Evolutionary conservation across 2,888 invertebrate genomes (phyloP).

Genomic region (Erpobdella octoculata): DNA sequence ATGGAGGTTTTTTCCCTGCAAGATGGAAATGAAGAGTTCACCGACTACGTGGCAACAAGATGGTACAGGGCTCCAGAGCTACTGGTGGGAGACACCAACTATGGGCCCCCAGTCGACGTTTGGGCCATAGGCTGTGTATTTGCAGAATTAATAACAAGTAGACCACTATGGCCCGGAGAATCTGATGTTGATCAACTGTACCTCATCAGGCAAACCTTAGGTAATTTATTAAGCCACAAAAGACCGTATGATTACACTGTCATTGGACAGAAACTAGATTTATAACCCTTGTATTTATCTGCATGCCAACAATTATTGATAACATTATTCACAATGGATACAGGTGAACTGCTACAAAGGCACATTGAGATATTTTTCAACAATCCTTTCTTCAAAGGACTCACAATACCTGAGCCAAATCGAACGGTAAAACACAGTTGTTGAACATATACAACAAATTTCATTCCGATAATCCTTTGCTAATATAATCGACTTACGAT

Average conservation of each 20-base stretch:
- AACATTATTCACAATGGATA: background rate
- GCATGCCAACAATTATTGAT: too few relatives aligned
- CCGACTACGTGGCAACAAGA: conserved; percentile 95
- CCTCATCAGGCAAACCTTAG: conserved; percentile 84
- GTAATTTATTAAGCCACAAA: too few relatives aligned
- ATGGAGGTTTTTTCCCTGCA: background rate
- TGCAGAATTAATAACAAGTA: conserved; percentile 54
- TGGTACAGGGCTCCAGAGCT: conserved; percentile 97
- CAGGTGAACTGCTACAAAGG: conserved; percentile 77
- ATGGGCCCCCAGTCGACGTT: conserved; percentile 75
- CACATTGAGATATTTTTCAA: conserved; percentile 92
- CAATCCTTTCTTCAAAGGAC: conserved; percentile 87
- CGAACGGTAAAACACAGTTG: conserved; percentile 55
- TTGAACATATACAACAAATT: background rate
- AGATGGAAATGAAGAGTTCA: conserved; percentile 91
- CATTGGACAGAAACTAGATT: too few relatives aligned
- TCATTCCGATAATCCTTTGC: background rate
- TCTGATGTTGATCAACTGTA: conserved; percentile 96
- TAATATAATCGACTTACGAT: background rate
- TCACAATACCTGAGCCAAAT: conserved; percentile 83
- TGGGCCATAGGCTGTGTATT: conserved; percentile 80
- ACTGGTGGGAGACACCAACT: conserved; percentile 82
- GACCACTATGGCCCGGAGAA: conserved; percentile 80
- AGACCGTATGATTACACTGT: too few relatives aligned
- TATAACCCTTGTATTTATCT: background rate